Base-by-base conservation (phyloP, 2,797 vertebrate genomes). In the Otus scops region DNA sequence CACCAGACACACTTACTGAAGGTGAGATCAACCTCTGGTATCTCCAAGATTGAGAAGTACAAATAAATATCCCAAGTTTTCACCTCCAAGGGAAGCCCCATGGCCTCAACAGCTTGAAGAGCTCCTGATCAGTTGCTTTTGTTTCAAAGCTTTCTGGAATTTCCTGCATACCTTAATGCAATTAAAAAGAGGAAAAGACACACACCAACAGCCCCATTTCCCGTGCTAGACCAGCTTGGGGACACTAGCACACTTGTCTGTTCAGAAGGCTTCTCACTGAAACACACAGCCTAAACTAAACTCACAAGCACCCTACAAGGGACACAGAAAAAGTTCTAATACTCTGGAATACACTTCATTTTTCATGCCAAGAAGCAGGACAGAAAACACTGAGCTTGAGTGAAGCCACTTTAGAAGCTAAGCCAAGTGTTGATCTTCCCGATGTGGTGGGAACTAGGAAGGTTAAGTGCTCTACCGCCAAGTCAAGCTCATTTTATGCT, bases 191-290 rank as follows among this genome's bases (percentile, higher is more conserved):
- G 54, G 54, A 73, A 63, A 36, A 61, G 30, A 51, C 60, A 39
- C 0, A 0, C 54, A 18, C 17, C 32, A 20, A 13, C 30, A 24
- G 53, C 59, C 30, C 4, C 30, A 0, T 23, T 77, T 81, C 30
- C 38, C 0, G 0, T 1, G 4, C 13, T 6, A 10, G 30, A 63
- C 4, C 32, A 15, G 50, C 13, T 9, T 8, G 0, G 41, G 59
- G 65, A 73, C 8, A 56, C 30, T 13, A 10, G 11, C 68, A 4
- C 23, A 20, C 20, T 1, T 3, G 5, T 21, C 36, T 45, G 6
- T 19, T 53, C 57, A 7, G 23, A 24, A 34, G 11, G 36, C 63
- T 80, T 22, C 39, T 28, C 26, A 1, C 9, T 3, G 15, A 10
- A 26, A 8, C 20, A 19, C 51, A 38, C 22, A 19, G 19, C 30